Evolutionary conservation across 92 coral and sea anemone genomes (phyloP).

Genomic region (Parazoanthus atlanticus): DNA sequence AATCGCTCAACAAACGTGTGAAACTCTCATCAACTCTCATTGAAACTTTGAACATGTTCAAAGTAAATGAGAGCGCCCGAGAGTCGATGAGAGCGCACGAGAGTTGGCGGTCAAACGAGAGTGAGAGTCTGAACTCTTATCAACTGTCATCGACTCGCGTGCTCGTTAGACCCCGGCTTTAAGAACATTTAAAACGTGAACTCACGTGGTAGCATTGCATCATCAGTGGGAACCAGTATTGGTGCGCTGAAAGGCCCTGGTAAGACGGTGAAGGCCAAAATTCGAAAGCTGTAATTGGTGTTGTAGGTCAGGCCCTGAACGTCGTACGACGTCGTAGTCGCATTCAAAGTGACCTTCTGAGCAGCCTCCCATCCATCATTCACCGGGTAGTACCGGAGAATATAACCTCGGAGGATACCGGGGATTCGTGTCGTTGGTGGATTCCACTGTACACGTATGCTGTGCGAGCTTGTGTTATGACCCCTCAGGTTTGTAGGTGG

Average conservation of each 20-base stretch:
- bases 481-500: neutral
- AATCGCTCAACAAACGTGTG: no score
- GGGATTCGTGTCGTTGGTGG: neutral
- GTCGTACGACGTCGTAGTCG: neutral
- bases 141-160: no score
- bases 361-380: neutral
- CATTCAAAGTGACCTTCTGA: neutral
- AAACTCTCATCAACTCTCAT: no score
- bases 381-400: neutral
- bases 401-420: conserved; percentile 23
- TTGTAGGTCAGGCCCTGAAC: neutral
- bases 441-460: conserved; percentile 16
- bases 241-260: conserved; percentile 17
- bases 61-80: no score
- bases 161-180: no score
- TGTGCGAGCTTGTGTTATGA: conserved; percentile 4
- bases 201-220: conserved; percentile 5
- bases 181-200: neutral
- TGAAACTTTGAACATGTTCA: neutral
- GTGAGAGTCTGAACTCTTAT: no score
- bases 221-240: neutral
- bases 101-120: no score
- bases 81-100: no score
- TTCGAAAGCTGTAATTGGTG: conserved; percentile 5
- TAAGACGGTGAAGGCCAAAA: neutral